Percentiles rank a stretch among this genome's conserved stretches.
Conservation (phyloP, 1,140 invertebrate genomes). For the Drosophila sp. region DNA sequence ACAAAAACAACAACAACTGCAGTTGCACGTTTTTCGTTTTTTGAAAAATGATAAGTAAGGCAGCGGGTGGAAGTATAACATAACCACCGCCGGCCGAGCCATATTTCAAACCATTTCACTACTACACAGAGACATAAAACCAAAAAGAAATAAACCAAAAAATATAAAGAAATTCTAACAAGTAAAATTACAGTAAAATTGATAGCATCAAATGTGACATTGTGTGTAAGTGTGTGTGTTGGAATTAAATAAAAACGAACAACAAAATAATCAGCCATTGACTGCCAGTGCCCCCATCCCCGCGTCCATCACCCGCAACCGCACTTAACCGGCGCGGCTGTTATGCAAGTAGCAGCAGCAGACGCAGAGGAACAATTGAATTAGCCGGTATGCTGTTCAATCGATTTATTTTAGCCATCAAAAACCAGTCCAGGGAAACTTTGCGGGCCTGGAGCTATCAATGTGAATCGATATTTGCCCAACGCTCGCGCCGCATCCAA, state of each 20-base stretch:
- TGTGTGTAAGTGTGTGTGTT: conserved; percentile 35
- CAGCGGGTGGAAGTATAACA: conserved; percentile 37
- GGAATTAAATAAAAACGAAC: conserved; percentile 47
- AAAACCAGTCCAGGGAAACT: conserved; percentile 83
- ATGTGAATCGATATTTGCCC: conserved; percentile 87
- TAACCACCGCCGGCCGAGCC: conserved; percentile 25
- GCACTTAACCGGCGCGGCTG: conserved; percentile 26
- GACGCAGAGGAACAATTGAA: conserved; percentile 45
- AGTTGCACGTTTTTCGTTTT: conserved; percentile 64
- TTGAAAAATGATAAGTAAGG: conserved; percentile 63
- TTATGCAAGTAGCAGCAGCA: conserved; percentile 49
- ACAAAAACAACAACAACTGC: conserved; percentile 47
- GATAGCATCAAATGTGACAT: conserved; percentile 56
- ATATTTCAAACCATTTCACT: conserved; percentile 16
- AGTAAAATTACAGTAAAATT: conserved; percentile 34
- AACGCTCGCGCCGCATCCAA: conserved; percentile 85
- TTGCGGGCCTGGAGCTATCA: conserved; percentile 85
- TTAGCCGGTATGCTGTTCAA: conserved; percentile 73
- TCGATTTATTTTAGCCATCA: conserved; percentile 77
- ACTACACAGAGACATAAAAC: conserved; percentile 3
- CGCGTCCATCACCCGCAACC: conserved; percentile 28
- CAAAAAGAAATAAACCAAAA: background rate
- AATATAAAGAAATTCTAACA: conserved; percentile 47
- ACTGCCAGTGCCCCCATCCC: conserved; percentile 1
- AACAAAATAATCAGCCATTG: conserved; percentile 39